Base-by-base conservation (phyloP, 2,797 vertebrate species). In the Darevskia nairensis region DNA sequence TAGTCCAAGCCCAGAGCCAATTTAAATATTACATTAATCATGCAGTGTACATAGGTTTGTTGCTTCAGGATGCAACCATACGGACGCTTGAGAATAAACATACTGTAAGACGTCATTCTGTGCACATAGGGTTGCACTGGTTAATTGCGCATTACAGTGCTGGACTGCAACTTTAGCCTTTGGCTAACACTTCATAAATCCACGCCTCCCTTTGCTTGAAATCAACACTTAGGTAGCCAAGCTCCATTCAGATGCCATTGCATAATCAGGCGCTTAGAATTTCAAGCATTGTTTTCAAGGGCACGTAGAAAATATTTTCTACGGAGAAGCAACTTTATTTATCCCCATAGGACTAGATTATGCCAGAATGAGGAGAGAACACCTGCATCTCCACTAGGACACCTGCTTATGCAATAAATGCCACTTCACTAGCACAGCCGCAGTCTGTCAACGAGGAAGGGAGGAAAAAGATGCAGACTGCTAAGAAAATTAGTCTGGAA, bases 361-460 rank as follows among this genome's bases (percentile, higher is more conserved):
- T 95, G 89, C 91, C 91, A 93, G 84, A 75, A 86, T 95, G 90
- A 88, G 94, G 86, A 91, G 90, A 94, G 93, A 95, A 94, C 95
- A 96, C 95, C 94, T 95, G 95, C 95, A 96, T 94, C 82, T 94
- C 91, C 93, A 93, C 89, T 83, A 94, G 93, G 93, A 92, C 95
- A 95, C 94, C 95, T 95, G 95, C 94, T 94, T 94, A 95, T 94
- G 93, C 93, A 89, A n/a, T 29, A 84, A 93, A 93, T 92, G 93
- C 94, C 91, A 94, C 82, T 89, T 74, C 90, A 74, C 64, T 86
- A 94, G 94, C 92, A 93, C 93, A 89, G 88, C 46, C 71, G 90
- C 93, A 91, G 91, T 94, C 85, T 93, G 87, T 92, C 85, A 90
- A 10, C 6, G 39, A 79, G 81, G 88, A 92, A 23, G 29, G 27